These are phyloP conservation scores for Epizoanthus rinbou DNA, from an alignment of 92 coral and sea anemone genomes.

Conservation along the genomic window DNA sequence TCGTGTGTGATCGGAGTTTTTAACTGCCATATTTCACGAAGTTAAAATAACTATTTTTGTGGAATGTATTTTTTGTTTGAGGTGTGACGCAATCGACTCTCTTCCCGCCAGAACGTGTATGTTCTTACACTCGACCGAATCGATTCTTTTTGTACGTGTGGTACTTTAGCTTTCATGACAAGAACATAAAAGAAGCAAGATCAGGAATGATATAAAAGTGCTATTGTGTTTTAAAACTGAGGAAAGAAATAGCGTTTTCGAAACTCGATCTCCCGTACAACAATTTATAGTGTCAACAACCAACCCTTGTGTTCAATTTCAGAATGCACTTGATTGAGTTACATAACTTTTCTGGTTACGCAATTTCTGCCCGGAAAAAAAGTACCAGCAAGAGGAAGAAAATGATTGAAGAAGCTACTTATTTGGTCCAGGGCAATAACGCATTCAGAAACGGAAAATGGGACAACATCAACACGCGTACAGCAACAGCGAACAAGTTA, in stretches of 20 bases:
- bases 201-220: not conserved
- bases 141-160: not conserved
- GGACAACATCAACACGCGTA: too few relatives aligned
- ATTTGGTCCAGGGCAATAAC: not conserved
- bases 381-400: not conserved
- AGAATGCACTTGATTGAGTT: not conserved
- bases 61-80: conserved; percentile 17
- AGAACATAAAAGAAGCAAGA: not conserved
- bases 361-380: not conserved
- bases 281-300: conserved; percentile 22
- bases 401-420: not conserved
- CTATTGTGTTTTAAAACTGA: not conserved
- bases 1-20: not conserved
- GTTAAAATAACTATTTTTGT: not conserved
- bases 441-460: not conserved
- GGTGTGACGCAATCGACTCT: conserved; percentile 44
- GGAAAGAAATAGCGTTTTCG: not conserved
- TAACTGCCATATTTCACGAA: not conserved
- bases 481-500: too few relatives aligned
- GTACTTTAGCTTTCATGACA: not conserved
- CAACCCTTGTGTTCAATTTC: not conserved
- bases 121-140: not conserved
- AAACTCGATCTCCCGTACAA: not conserved
- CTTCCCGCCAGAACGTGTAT: conserved; percentile 42
- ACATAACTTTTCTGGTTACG: conserved; percentile 41